A percentile compares a stretch with the other conserved stretches of the same genome.
Conservation (phyloP, 2,797 vertebrate genomes). For the Taenioides sp. region DNA sequence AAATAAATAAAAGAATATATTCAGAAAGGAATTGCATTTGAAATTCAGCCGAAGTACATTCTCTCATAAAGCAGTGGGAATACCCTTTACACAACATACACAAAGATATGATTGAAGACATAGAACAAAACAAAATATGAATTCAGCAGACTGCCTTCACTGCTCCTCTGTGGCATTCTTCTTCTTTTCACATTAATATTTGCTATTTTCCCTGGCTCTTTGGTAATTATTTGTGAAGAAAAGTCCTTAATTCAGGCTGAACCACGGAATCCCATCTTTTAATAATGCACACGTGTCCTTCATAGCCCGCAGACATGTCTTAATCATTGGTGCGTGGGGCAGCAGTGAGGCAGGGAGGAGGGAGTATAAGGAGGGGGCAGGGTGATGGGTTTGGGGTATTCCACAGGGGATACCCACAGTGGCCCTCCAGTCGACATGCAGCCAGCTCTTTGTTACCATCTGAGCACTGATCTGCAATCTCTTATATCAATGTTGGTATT, state of each 20-base stretch:
- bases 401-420: slow-evolving; percentile 57
- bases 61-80: slow-evolving; percentile 49
- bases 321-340: slow-evolving; percentile 49
- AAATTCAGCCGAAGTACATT: slow-evolving; percentile 47
- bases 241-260: slow-evolving; percentile 16
- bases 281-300: slow-evolving; percentile 30
- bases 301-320: slow-evolving; percentile 41
- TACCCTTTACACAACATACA: slow-evolving; percentile 57
- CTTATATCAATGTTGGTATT: background rate
- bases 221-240: slow-evolving; percentile 12
- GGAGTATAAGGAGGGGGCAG: slow-evolving; percentile 36
- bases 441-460: slow-evolving; percentile 48
- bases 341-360: slow-evolving; percentile 33
- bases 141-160: slow-evolving; percentile 26
- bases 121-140: slow-evolving; percentile 42
- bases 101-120: slow-evolving; percentile 55
- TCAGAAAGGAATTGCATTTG: slow-evolving; percentile 33
- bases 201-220: slow-evolving; percentile 5
- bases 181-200: slow-evolving; percentile 34
- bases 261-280: slow-evolving; percentile 20
- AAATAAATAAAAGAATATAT: slow-evolving; percentile 19
- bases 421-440: slow-evolving; percentile 47
- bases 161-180: slow-evolving; percentile 24
- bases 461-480: slow-evolving; percentile 14
- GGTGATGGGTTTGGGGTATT: slow-evolving; percentile 49